Evolutionary conservation across 2,797 vertebrate species (phyloP).

Genomic region (Epinephelus coioides): DNA sequence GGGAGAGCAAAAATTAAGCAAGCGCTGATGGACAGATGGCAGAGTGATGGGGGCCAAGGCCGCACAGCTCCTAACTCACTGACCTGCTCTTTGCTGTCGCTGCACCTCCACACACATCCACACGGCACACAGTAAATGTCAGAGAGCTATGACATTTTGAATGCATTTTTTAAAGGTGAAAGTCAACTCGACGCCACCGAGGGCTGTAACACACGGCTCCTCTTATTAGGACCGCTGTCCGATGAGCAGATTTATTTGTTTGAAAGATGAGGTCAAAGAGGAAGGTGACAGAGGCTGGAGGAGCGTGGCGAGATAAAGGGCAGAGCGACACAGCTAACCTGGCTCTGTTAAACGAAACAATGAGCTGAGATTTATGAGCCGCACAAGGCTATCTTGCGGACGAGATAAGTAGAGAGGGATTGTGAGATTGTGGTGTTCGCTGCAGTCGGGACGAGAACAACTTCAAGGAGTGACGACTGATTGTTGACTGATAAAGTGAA

Average conservation of each 20-base stretch:
- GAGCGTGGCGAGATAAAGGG: constrained; percentile 47
- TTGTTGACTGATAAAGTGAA: constrained; percentile 12
- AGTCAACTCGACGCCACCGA: constrained; percentile 61
- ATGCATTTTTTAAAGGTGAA: constrained; percentile 72
- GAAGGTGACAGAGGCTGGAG: constrained; percentile 52
- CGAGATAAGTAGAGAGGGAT: constrained; percentile 46
- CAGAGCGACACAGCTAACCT: constrained; percentile 18
- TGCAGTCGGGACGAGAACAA: background rate
- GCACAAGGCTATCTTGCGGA: constrained; percentile 52
- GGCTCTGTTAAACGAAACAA: constrained; percentile 43
- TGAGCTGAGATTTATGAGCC: constrained; percentile 61
- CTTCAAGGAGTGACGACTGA: constrained; percentile 16
- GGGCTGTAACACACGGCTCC: constrained; percentile 37
- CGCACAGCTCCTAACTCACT: constrained; percentile 43
- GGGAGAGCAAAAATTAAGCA: constrained; percentile 59
- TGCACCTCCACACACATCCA: constrained; percentile 33
- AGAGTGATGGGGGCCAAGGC: constrained; percentile 61
- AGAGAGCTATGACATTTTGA: constrained; percentile 74
- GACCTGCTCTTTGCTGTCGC: constrained; percentile 23
- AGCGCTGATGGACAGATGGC: constrained; percentile 74
- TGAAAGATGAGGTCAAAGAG: constrained; percentile 70
- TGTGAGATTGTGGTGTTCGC: constrained; percentile 20
- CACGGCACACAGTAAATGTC: constrained; percentile 61
- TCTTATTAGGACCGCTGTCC: constrained; percentile 49
- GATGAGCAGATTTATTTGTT: constrained; percentile 71